A percentile compares a stretch with the other conserved stretches of the same genome.
These are phyloP conservation scores for Dasysyrphus albostriatus DNA, from an alignment of 2,888 invertebrate genomes.

Conservation along the genomic window DNA sequence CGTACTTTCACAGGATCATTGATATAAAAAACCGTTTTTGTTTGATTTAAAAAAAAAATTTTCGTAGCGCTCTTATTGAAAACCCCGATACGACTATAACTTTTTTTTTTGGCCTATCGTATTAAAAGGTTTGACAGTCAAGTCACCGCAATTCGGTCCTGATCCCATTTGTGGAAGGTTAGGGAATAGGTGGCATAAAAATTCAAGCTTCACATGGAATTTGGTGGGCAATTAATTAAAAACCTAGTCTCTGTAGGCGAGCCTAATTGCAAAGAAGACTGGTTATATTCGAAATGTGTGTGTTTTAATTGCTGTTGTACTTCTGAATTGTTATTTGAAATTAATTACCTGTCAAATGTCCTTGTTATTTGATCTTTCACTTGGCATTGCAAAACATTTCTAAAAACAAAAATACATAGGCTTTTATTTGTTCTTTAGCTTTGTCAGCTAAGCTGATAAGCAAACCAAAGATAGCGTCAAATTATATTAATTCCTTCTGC, in stretches of 20 bases:
- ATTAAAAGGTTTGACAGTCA: no score
- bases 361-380: constrained; percentile 44
- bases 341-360: constrained; percentile 68
- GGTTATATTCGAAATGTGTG: not conserved
- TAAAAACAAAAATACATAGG: not conserved
- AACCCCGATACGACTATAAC: no score
- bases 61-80: no score
- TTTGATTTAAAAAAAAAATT: no score
- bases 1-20: no score
- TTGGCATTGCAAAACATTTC: constrained; percentile 7
- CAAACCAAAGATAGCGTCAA: not conserved
- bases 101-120: no score
- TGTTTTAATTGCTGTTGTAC: constrained; percentile 17
- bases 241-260: constrained; percentile 16
- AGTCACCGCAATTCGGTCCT: no score
- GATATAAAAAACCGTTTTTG: no score
- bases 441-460: constrained; percentile 9
- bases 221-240: constrained; percentile 68
- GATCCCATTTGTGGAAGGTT: not conserved
- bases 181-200: constrained; percentile 13
- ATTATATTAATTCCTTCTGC: not conserved
- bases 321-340: constrained; percentile 40
- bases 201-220: constrained; percentile 60
- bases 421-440: not conserved
- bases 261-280: constrained; percentile 26